Conservation (phyloP, 2,113 vertebrate genomes). For the Myrmecobius fasciatus region DNA sequence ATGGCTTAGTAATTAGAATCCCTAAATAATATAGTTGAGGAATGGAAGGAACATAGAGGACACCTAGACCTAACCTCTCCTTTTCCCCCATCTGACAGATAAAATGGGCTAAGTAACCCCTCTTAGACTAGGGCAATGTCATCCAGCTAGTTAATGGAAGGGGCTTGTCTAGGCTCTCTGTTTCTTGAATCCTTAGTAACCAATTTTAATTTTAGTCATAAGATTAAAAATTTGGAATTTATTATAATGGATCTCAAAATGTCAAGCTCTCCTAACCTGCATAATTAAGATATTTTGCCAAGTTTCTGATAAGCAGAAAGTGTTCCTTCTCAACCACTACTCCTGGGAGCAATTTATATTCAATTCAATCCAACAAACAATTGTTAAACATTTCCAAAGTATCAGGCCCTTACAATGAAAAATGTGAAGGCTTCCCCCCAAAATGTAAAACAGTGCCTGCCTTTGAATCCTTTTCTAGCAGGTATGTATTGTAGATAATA, state of each 20-base stretch:
- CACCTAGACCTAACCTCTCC: background rate
- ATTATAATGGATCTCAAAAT: background rate
- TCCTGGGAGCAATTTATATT: background rate
- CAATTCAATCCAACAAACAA: background rate
- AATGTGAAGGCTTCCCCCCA: background rate
- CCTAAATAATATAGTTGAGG: background rate
- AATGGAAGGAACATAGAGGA: background rate
- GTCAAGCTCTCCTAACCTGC: background rate
- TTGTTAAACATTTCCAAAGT: background rate
- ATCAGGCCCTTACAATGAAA: background rate
- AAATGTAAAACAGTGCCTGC: background rate
- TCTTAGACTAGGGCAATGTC: background rate
- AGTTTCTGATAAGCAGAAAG: background rate
- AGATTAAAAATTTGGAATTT: background rate
- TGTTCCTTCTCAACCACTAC: background rate
- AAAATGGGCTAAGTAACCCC: background rate
- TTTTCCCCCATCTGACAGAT: background rate
- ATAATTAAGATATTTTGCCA: background rate
- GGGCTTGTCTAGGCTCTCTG: background rate
- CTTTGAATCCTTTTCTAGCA: background rate
- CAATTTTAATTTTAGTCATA: background rate
- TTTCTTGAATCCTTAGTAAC: background rate
- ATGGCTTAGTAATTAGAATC: background rate
- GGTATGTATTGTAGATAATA: background rate
- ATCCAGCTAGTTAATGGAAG: background rate